These are phyloP conservation scores for Pseudeuparius sepicola DNA, from an alignment of 2,888 invertebrate genomes.

Conservation along the genomic window DNA sequence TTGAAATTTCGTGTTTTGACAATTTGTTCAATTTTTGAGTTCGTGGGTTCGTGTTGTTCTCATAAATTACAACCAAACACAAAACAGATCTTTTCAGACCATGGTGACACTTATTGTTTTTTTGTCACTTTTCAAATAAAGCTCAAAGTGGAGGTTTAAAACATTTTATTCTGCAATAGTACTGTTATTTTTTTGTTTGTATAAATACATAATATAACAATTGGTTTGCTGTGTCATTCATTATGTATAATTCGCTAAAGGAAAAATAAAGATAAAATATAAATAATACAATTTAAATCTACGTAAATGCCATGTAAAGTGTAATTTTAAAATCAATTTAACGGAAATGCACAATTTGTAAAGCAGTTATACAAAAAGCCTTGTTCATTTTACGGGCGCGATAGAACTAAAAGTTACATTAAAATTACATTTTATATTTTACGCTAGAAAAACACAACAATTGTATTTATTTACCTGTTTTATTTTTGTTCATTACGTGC, in stretches of 20 bases:
- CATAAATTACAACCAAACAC: no score
- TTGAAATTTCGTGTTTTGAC: no score
- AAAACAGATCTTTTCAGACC: no score
- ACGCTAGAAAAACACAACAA: slow-evolving; percentile 24
- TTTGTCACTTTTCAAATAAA: no score
- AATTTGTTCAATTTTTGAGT: no score
- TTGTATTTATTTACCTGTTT: no score
- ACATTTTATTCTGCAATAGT: slow-evolving; percentile 23
- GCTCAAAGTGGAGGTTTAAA: slow-evolving; percentile 22
- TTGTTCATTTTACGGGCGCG: no score
- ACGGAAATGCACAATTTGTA: slow-evolving; percentile 30
- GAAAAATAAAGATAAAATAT: slow-evolving; percentile 25
- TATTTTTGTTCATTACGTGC: no score
- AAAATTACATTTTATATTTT: slow-evolving; percentile 22
- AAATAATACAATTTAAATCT: slow-evolving; percentile 28
- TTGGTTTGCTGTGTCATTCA: slow-evolving; percentile 32
- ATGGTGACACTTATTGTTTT: no score
- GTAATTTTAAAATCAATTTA: no score
- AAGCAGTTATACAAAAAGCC: slow-evolving; percentile 31
- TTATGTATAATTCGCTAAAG: slow-evolving; percentile 32
- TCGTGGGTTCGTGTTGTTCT: no score
- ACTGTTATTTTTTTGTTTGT: slow-evolving; percentile 26
- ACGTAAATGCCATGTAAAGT: slow-evolving; percentile 34
- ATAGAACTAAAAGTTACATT: slow-evolving; percentile 23
- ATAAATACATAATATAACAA: slow-evolving; percentile 32